Conservation (phyloP, 2,888 invertebrate genomes). For the Eulithis testata region DNA sequence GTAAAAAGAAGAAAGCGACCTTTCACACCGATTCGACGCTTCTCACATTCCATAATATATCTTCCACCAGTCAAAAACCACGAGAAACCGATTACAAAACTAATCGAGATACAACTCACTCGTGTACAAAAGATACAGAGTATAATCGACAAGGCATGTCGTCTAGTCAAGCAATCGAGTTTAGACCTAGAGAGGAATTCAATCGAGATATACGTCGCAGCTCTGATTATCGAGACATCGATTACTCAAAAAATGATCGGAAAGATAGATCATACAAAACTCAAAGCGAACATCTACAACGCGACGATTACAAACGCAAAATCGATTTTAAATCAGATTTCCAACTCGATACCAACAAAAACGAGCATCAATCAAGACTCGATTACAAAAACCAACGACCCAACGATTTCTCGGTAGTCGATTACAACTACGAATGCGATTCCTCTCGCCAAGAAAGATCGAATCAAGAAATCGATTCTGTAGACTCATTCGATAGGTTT, state of each 20-base stretch:
- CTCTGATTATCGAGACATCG: slow-evolving; percentile 28
- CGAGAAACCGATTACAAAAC: slow-evolving; percentile 30
- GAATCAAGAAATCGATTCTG: slow-evolving; percentile 31
- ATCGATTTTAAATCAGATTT: slow-evolving; percentile 25
- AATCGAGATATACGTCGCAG: slow-evolving; percentile 8
- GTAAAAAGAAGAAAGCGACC: slow-evolving; percentile 58
- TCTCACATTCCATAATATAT: slow-evolving; percentile 55
- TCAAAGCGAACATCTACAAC: slow-evolving; percentile 10
- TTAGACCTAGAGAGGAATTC: slow-evolving; percentile 3
- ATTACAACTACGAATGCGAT: slow-evolving; percentile 26
- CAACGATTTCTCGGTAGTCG: slow-evolving; percentile 4
- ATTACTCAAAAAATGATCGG: slow-evolving; percentile 23
- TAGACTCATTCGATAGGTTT: slow-evolving; percentile 39
- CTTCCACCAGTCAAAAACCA: slow-evolving; percentile 37
- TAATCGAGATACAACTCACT: slow-evolving; percentile 24
- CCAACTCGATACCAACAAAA: slow-evolving; percentile 17
- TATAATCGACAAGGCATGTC: slow-evolving; percentile 4
- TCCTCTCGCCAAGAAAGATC: slow-evolving; percentile 23
- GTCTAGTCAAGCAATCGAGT: slow-evolving; percentile 8
- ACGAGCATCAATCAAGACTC: slow-evolving; percentile 20
- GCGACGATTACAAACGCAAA: slow-evolving; percentile 14
- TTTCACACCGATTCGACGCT: slow-evolving; percentile 63
- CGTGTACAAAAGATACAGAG: slow-evolving; percentile 6
- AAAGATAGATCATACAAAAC: slow-evolving; percentile 17
- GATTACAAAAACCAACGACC: slow-evolving; percentile 26